A percentile compares a stretch with the other conserved stretches of the same genome.
These are phyloP conservation scores for Melanotaenia pygmaea DNA, from an alignment of 2,797 vertebrate species.

Conservation along the genomic window DNA sequence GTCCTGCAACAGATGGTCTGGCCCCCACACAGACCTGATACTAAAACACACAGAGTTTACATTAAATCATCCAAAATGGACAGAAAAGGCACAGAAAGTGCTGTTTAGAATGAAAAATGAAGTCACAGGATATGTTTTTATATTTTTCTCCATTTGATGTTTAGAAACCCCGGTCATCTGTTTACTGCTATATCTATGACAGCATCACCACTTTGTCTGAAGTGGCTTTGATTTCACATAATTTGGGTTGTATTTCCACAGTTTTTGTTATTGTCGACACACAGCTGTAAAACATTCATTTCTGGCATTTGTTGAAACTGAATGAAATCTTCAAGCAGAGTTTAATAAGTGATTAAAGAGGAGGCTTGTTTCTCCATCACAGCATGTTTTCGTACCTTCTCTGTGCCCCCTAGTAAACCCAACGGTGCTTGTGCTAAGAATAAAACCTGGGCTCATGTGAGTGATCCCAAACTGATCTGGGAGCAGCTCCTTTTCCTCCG, in stretches of 20 bases:
- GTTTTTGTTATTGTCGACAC: not conserved
- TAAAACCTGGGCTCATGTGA: conserved; percentile 69
- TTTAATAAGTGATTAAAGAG: not conserved
- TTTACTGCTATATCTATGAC: too few species aligned
- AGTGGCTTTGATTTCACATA: too few species aligned
- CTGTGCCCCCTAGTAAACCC: conserved; percentile 63
- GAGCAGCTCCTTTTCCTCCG: conserved; percentile 68
- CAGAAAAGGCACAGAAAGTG: not conserved
- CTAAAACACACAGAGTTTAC: not conserved
- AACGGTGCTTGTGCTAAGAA: conserved; percentile 56
- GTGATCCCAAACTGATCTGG: conserved; percentile 52
- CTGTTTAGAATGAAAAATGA: too few species aligned
- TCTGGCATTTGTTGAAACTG: not conserved
- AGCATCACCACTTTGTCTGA: too few species aligned
- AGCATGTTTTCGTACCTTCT: not conserved
- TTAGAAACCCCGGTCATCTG: too few species aligned
- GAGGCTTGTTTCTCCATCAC: not conserved
- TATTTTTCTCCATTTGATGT: too few species aligned
- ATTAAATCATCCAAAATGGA: too few species aligned
- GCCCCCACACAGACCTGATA: conserved; percentile 5
- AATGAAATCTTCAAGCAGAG: not conserved
- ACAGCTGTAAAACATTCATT: not conserved
- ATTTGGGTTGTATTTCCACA: too few species aligned
- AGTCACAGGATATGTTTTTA: too few species aligned
- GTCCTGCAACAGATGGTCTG: conserved; percentile 5